phyloP scores from a whole-genome alignment of 1,140 invertebrate genomes.

The Mya arenaria region DNA sequence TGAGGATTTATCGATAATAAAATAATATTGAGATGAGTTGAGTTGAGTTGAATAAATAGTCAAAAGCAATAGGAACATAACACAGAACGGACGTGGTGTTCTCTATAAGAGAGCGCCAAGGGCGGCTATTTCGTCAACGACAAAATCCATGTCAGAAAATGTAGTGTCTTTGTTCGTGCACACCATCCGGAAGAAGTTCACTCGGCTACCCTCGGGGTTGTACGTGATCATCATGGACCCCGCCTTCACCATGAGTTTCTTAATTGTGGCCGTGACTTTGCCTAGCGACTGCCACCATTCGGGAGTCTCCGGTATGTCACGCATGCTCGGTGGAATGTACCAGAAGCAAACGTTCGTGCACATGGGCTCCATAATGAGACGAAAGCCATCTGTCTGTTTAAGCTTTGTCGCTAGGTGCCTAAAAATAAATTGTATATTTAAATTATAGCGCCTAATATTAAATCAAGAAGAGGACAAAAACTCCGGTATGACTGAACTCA shows the following conservation, averaged over 20 bases:
- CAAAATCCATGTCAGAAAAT: slow-evolving; percentile 94
- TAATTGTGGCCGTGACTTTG: slow-evolving; percentile 91
- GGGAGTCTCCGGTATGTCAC: slow-evolving; percentile 89
- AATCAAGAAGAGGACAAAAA: too few species aligned
- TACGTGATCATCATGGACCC: slow-evolving; percentile 99
- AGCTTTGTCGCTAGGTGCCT: slow-evolving; percentile 44
- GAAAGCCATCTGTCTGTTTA: slow-evolving; percentile 39
- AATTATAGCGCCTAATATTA: too few species aligned
- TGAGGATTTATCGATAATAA: too few species aligned
- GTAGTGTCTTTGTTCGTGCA: slow-evolving; percentile 96
- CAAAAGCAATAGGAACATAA: too few species aligned
- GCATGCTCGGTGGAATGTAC: slow-evolving; percentile 95
- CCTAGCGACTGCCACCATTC: slow-evolving; percentile 92
- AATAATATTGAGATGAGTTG: too few species aligned
- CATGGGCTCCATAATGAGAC: slow-evolving; percentile 85
- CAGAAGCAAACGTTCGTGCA: slow-evolving; percentile 98
- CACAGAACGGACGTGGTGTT: too few species aligned
- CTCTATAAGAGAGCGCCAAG: too few species aligned
- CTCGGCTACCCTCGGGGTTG: slow-evolving; percentile 93
- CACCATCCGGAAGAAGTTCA: slow-evolving; percentile 99
- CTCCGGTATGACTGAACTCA: too few species aligned
- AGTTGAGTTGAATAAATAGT: too few species aligned
- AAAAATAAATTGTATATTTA: too few species aligned
- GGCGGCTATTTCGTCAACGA: slow-evolving; percentile 95
- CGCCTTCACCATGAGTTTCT: slow-evolving; percentile 97